phyloP scores from a whole-genome alignment of 2,888 invertebrate genomes.

The Euclidia mi region DNA sequence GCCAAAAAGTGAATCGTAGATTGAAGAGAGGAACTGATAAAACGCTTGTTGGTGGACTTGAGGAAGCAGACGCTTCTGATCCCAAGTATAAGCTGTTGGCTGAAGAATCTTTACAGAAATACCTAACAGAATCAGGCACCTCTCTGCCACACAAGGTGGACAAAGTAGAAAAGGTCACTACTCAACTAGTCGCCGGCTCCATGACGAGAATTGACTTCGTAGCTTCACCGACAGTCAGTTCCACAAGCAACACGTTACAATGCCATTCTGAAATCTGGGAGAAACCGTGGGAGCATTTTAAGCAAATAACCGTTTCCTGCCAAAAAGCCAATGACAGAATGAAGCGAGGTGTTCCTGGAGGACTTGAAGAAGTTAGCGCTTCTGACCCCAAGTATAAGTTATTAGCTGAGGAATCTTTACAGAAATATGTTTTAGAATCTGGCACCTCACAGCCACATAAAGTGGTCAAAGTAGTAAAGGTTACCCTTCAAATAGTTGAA shows the following conservation, averaged over 20 bases:
- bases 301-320: slow-evolving; percentile 21
- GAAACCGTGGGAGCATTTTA: slow-evolving; percentile 31
- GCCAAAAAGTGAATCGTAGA: not conserved
- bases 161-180: slow-evolving; percentile 39
- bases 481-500: slow-evolving; percentile 54
- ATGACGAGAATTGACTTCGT: slow-evolving; percentile 42
- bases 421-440: slow-evolving; percentile 42
- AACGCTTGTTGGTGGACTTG: slow-evolving; percentile 2
- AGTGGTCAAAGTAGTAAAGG: slow-evolving; percentile 39
- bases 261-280: slow-evolving; percentile 49
- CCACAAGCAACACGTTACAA: slow-evolving; percentile 6
- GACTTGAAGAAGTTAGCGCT: slow-evolving; percentile 20
- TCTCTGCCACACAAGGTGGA: slow-evolving; percentile 28
- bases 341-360: not conserved
- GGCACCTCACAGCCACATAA: slow-evolving; percentile 23
- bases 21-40: not conserved
- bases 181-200: slow-evolving; percentile 56
- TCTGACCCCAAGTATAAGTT: slow-evolving; percentile 22
- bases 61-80: slow-evolving; percentile 10
- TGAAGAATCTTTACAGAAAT: slow-evolving; percentile 52
- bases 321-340: not conserved
- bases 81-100: slow-evolving; percentile 40
- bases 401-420: slow-evolving; percentile 50
- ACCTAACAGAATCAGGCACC: slow-evolving; percentile 27
- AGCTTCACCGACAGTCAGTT: slow-evolving; percentile 40